Base-by-base conservation (phyloP, 2,888 invertebrate species). In the Lycophotia porphyrea region DNA sequence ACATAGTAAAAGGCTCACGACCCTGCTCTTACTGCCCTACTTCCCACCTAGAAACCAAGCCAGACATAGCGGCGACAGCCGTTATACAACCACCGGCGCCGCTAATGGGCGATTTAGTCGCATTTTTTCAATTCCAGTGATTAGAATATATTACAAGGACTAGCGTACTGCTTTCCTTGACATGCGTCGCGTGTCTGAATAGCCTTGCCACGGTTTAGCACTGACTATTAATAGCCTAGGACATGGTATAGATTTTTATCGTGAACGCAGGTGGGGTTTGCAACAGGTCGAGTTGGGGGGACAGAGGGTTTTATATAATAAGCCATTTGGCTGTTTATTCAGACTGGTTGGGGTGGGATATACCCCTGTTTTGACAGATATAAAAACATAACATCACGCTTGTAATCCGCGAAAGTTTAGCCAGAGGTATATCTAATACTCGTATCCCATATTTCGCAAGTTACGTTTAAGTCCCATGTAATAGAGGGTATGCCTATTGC, bases 141-240 rank as follows among this genome's bases (percentile, higher is more conserved):
- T 71, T 36, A 39, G 49, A 74, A 78, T 69, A 39, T 69, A 58
- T 65, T 77, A 84, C 88, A 88, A 88, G 88, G 88, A 83, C 88
- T 80, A 11, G 7, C 11, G n/a, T n/a, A 52, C 24, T 44, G 34
- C 31, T 77, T 49, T 81, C 87, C 87, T 85, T 87, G 85, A 87
- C 87, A 87, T 73, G 76, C 64, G 58, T 88, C 76, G 90, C 90
- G 90, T 90, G 90, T 77, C 78, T 52, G 18, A 34, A 15, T 69
- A 80, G 67, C 87, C 87, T 88, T 85, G 88, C 4, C 36, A 68
- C 71, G 69, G 72, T 76, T 82, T 78, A 74, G 71, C 84, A 63
- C 69, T 63, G 49, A 9, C 36, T 73, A 68, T 61, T 74, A 78
- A 77, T 80, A 78, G 49, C 47, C 44, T 69, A 69, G 76, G 74